Conservation (phyloP, 2,113 vertebrate species). For the Rana temporaria region DNA sequence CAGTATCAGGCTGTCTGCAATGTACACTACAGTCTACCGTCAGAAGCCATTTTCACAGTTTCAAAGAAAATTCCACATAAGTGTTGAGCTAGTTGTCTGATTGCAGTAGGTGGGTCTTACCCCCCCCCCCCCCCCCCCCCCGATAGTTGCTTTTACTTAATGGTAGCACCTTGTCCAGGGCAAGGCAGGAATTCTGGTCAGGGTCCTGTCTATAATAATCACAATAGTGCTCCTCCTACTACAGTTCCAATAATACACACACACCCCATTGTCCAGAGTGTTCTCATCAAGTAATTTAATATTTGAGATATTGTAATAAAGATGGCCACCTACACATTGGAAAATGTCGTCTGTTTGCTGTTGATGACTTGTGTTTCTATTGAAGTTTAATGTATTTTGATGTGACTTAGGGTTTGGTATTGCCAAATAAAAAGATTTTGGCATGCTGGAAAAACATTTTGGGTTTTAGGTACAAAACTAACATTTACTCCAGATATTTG, state of each 20-base stretch:
- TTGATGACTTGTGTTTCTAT: not conserved
- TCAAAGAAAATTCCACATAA: not conserved
- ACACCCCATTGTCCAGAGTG: constrained; percentile 30
- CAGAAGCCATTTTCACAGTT: not conserved
- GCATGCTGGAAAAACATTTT: no score
- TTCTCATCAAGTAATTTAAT: constrained; percentile 34
- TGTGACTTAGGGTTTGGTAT: no score
- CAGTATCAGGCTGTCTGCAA: not conserved
- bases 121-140: no score
- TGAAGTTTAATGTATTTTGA: no score
- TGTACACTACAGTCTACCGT: not conserved
- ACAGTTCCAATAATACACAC: not conserved
- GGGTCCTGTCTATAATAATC: not conserved
- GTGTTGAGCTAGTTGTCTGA: not conserved
- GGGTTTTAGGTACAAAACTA: no score
- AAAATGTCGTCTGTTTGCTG: not conserved
- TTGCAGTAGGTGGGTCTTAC: not conserved
- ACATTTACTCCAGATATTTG: no score
- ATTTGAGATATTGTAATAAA: constrained; percentile 45
- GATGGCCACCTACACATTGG: constrained; percentile 33
- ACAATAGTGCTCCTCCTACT: not conserved
- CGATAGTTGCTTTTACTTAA: constrained; percentile 3
- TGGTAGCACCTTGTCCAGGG: not conserved
- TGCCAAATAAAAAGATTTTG: no score
- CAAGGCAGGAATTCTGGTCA: not conserved